Evolutionary conservation across 2,888 invertebrate genomes (phyloP), one percentile per base, ranked within the genome.

Genomic region (Drosophila leonis): DNA sequence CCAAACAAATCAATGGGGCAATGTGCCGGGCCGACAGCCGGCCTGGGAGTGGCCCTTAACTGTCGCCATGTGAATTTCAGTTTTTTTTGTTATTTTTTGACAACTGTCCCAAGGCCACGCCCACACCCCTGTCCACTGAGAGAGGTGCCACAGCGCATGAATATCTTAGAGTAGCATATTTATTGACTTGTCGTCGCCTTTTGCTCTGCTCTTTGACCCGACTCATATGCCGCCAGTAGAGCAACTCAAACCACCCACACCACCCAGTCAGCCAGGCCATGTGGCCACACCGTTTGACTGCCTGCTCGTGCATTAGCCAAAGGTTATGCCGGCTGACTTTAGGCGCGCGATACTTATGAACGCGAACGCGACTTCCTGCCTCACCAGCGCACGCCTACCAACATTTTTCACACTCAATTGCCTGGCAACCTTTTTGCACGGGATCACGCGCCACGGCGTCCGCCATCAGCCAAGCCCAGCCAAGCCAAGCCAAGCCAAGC

Each of bases 361-460:
- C 78, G 78, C 77, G 73, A 54, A 56, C 35, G 70, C 61, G 44
- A 66, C 65, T 65, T 66, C 48, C 65, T 54, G 66, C 66, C 57
- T 2, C 51, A 5, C 57, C 59, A 39, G 55, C 74, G 70, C 78
- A 77, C 82, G 83, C 82, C 86, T 74, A 75, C 83, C 83, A 76
- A 83, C 77, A 83, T 83, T 89, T 83, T 86, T 83, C 84, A 86
- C 90, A 88, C 88, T 88, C 88, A 90, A 88, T 88, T 90, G 88
- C 84, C 80, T 77, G 73, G 80, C 82, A 87, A 85, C 85, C 88
- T 87, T 86, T 86, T 86, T 82, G 48, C 73, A 83, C 82, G 78
- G 83, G 75, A 85, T 87, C 84, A 85, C 84, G 84, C 84, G 84
- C 80, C 82, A 80, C 44, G 55, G 68, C 65, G 49, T 42, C 44